A percentile compares a stretch with the other conserved stretches of the same genome.
phyloP scores from a whole-genome alignment of 2,113 vertebrate species.

The Xiphophorus hellerii region DNA sequence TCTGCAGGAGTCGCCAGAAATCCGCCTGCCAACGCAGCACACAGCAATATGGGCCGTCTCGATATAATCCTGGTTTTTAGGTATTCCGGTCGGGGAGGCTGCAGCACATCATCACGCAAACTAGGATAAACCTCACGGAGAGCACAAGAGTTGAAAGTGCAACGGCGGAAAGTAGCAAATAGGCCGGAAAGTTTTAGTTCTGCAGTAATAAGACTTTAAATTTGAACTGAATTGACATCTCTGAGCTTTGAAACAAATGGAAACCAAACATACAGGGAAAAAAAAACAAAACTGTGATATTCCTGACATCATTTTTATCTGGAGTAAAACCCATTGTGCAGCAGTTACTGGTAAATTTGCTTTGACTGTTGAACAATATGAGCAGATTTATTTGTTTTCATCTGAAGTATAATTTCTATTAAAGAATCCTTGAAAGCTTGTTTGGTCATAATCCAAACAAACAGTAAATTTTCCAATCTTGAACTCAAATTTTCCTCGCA shows the following conservation, averaged over 20 bases:
- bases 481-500: background rate
- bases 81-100: constrained; percentile 61
- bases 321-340: background rate
- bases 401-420: background rate
- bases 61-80: constrained; percentile 53
- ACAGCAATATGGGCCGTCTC: constrained; percentile 11
- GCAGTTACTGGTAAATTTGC: background rate
- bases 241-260: background rate
- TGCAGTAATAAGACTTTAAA: background rate
- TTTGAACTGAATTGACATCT: background rate
- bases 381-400: background rate
- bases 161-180: background rate
- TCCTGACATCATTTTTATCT: background rate
- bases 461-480: background rate
- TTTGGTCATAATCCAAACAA: background rate
- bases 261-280: background rate
- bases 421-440: background rate
- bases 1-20: constrained; percentile 25
- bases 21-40: background rate
- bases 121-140: constrained; percentile 41
- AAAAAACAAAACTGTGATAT: no score
- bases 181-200: background rate
- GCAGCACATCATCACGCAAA: constrained; percentile 57
- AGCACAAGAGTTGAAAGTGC: constrained; percentile 10
- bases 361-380: background rate